Conservation (phyloP, 1,140 invertebrate species). For the Ostrea edulis region DNA sequence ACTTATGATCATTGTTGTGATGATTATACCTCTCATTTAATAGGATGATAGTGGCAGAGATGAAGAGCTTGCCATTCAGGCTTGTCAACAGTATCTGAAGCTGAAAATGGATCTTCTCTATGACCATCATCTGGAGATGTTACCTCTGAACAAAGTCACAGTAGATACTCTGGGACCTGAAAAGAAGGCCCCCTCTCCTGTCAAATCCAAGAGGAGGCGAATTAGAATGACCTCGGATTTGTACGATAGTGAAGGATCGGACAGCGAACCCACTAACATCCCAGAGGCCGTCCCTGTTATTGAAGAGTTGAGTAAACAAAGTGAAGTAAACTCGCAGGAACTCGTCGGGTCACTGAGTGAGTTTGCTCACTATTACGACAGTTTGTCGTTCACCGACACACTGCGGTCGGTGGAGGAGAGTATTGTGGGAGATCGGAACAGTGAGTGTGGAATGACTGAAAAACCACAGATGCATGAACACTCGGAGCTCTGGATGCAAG, state of each 20-base stretch:
- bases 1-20: too few species aligned
- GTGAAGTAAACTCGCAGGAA: constrained; percentile 40
- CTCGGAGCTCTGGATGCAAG: constrained; percentile 11
- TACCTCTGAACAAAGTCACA: constrained; percentile 58
- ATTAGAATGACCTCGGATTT: constrained; percentile 56
- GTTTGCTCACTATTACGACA: constrained; percentile 64
- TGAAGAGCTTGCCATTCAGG: constrained; percentile 28
- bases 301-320: constrained; percentile 5
- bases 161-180: background rate
- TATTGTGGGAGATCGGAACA: background rate
- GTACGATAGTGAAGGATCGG: constrained; percentile 63
- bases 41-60: background rate
- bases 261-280: constrained; percentile 40
- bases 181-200: background rate
- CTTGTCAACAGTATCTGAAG: constrained; percentile 50
- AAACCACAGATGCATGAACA: background rate
- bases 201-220: constrained; percentile 47
- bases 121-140: constrained; percentile 56
- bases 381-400: constrained; percentile 55
- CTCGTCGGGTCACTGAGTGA: constrained; percentile 47
- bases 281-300: background rate
- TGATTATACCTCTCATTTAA: too few species aligned
- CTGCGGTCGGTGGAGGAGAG: background rate
- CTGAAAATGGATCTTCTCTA: constrained; percentile 57
- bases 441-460: background rate